Percentiles rank a stretch among this genome's conserved stretches.
phyloP scores from a whole-genome alignment of 1,140 invertebrate genomes.

The Elymnias hypermnestra region DNA sequence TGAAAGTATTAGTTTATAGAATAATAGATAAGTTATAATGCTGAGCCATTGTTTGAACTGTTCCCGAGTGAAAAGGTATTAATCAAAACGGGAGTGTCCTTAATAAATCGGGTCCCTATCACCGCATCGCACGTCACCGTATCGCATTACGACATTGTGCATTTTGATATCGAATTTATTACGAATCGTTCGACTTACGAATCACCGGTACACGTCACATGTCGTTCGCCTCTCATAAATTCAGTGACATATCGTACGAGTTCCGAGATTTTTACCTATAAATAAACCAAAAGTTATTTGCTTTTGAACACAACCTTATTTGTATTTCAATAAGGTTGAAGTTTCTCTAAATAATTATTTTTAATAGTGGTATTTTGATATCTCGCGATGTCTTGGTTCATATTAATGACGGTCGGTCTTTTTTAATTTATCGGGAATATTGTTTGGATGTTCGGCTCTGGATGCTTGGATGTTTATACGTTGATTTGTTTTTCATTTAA shows the following conservation, averaged over 20 bases:
- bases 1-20: too few species aligned
- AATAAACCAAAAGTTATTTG: conserved; percentile 21
- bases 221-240: conserved; percentile 50
- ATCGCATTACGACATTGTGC: conserved; percentile 52
- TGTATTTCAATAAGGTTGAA: conserved; percentile 20
- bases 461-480: conserved; percentile 2
- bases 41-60: too few species aligned
- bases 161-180: conserved; percentile 50
- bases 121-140: conserved; percentile 33
- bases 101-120: conserved; percentile 43
- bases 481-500: neutral
- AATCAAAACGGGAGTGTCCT: conserved; percentile 9
- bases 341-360: conserved; percentile 10
- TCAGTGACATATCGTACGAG: conserved; percentile 53
- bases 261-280: conserved; percentile 48
- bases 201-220: conserved; percentile 52
- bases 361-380: conserved; percentile 26
- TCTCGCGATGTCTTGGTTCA: conserved; percentile 45
- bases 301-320: conserved; percentile 17
- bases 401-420: conserved; percentile 53
- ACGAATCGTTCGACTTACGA: conserved; percentile 43
- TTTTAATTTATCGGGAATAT: conserved; percentile 51
- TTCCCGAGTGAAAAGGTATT: too few species aligned
- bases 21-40: too few species aligned
- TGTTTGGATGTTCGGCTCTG: conserved; percentile 18